Evolutionary conservation across 2,797 vertebrate species (phyloP).

Genomic region (Euphonia xanthogaster): DNA sequence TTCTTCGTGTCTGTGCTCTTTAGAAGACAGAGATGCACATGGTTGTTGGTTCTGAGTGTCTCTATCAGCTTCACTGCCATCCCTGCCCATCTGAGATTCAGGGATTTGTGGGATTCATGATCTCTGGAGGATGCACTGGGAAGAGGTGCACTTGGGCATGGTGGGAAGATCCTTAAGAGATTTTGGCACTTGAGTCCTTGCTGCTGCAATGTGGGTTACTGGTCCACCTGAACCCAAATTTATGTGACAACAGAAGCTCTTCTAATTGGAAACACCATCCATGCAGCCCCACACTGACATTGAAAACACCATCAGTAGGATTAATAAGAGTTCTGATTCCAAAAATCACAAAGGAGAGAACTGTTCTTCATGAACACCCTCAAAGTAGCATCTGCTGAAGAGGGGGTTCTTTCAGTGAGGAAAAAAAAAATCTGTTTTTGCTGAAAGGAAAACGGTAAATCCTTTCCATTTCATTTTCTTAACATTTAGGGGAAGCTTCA

Average conservation of each 20-base stretch:
- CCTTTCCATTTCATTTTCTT: not conserved
- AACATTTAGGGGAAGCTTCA: not conserved
- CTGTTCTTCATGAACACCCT: not conserved
- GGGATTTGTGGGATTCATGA: too few species aligned
- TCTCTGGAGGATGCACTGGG: not conserved
- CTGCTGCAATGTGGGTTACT: not conserved
- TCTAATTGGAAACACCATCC: not conserved
- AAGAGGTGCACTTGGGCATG: not conserved
- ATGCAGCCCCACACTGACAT: not conserved
- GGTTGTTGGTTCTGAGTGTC: not conserved
- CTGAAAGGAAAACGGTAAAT: not conserved
- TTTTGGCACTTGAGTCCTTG: not conserved
- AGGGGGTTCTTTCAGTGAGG: not conserved
- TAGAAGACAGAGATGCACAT: not conserved
- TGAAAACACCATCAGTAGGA: not conserved
- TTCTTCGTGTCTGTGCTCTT: not conserved
- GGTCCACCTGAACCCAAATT: rapidly evolving
- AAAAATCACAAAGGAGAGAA: not conserved
- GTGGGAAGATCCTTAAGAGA: not conserved
- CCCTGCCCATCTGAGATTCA: not conserved
- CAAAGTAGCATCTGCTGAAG: not conserved
- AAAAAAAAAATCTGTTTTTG: not conserved
- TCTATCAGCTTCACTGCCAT: not conserved
- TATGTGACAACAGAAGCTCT: not conserved
- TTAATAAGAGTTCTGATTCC: not conserved